Percentiles rank a stretch among this genome's conserved stretches.
Evolutionary conservation across 2,797 vertebrate species (phyloP).

Genomic region (Spheniscus humboldti): DNA sequence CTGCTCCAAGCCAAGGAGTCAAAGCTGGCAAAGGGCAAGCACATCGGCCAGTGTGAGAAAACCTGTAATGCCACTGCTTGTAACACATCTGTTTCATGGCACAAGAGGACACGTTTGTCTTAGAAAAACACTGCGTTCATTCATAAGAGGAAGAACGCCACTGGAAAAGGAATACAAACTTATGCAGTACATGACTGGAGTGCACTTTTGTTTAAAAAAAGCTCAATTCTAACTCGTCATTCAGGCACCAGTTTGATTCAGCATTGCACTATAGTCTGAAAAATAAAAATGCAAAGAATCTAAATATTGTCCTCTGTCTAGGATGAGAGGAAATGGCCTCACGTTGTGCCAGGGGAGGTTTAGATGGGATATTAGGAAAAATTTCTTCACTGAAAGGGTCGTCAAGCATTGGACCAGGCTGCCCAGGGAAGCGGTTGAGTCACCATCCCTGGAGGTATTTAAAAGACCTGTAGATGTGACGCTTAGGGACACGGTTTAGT

Average conservation of each 20-base stretch:
- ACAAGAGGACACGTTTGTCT: not conserved
- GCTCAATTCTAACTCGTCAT: not conserved
- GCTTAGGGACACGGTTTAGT: not conserved
- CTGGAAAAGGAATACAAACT: not conserved
- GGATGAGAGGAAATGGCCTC: not conserved
- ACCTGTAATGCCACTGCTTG: not conserved
- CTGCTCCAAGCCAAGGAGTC: not conserved
- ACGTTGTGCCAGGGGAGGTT: not conserved
- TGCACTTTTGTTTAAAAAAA: not conserved
- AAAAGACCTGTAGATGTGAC: not conserved
- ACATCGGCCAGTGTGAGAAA: not conserved
- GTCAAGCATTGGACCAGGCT: not conserved
- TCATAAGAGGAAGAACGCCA: not conserved
- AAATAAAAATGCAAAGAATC: not conserved
- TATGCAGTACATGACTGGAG: not conserved
- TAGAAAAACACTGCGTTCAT: not conserved
- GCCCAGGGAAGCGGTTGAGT: not conserved
- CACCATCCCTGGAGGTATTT: not conserved
- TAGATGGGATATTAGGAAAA: not conserved
- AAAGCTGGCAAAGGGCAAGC: not conserved
- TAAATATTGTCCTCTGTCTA: not conserved
- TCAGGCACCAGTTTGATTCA: not conserved
- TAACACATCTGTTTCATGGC: not conserved
- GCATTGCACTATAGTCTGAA: not conserved
- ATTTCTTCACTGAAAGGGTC: not conserved